Percentiles rank a stretch among this genome's conserved stretches.
Evolutionary conservation across 2,888 invertebrate genomes (phyloP).

Genomic region (Raillietiella orientalis): DNA sequence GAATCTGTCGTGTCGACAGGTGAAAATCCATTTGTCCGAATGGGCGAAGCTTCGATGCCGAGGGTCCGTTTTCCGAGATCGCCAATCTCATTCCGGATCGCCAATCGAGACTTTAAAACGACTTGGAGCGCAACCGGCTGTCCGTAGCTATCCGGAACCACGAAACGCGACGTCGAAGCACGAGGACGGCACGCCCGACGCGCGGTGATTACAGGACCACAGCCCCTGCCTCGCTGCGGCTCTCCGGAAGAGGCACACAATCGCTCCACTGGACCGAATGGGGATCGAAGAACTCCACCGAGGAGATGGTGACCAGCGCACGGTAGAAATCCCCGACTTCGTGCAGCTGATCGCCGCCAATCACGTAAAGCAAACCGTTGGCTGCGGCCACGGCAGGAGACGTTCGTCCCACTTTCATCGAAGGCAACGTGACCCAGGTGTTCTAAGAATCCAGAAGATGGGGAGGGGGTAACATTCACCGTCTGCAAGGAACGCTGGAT

Average conservation of each 20-base stretch:
- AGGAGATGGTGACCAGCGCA: slow-evolving; percentile 40
- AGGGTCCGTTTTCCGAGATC: too few relatives aligned
- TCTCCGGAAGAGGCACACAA: slow-evolving; percentile 42
- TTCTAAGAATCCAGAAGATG: too few relatives aligned
- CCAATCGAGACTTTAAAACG: too few relatives aligned
- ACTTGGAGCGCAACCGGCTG: too few relatives aligned
- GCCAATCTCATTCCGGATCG: too few relatives aligned
- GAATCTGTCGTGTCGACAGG: too few relatives aligned
- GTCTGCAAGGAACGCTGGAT: neutral
- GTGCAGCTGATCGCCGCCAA: slow-evolving; percentile 51
- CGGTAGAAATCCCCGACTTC: slow-evolving; percentile 41
- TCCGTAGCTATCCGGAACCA: too few relatives aligned
- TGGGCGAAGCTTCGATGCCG: too few relatives aligned
- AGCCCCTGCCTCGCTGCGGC: slow-evolving; percentile 57
- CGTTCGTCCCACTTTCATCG: slow-evolving; percentile 36
- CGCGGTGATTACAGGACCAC: slow-evolving; percentile 29
- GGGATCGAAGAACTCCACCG: slow-evolving; percentile 57
- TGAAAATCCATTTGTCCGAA: too few relatives aligned
- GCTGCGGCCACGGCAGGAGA: slow-evolving; percentile 56
- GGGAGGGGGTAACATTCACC: neutral
- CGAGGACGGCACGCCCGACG: too few relatives aligned
- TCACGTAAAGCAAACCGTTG: slow-evolving; percentile 44
- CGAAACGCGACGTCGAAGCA: too few relatives aligned
- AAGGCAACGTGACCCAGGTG: slow-evolving; percentile 40
- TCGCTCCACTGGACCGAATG: slow-evolving; percentile 37